These are phyloP conservation scores for Bos indicus DNA, from an alignment of 2,113 vertebrate genomes.

Conservation along the genomic window DNA sequence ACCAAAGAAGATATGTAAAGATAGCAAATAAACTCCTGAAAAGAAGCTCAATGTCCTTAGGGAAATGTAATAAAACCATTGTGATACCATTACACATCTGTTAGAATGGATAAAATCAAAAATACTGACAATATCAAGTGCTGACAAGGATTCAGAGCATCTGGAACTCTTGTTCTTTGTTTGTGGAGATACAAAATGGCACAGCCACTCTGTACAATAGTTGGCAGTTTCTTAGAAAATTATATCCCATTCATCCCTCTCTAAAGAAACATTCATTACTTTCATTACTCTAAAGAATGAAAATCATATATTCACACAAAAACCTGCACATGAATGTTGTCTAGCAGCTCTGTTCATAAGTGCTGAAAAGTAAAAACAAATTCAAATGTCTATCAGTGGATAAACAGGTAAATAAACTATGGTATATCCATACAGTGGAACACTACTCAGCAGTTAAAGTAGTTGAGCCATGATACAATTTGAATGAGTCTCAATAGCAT, in stretches of 20 bases:
- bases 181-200: background rate
- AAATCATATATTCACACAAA: background rate
- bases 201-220: background rate
- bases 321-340: background rate
- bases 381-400: background rate
- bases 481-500: background rate
- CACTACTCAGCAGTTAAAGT: background rate
- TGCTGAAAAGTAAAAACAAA: background rate
- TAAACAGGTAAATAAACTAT: background rate
- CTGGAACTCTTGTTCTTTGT: background rate
- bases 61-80: background rate
- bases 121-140: background rate
- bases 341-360: background rate
- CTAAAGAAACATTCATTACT: background rate
- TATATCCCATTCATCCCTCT: background rate
- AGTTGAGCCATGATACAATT: background rate
- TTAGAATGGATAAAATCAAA: background rate
- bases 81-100: background rate
- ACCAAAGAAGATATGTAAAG: background rate
- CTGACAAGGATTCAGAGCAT: background rate
- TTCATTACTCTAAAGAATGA: background rate
- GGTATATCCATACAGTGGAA: background rate
- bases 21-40: background rate
- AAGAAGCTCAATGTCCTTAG: background rate
- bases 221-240: background rate